phyloP scores from a whole-genome alignment of 92 coral and sea anemone species.

The Epizoanthus ramosus region DNA sequence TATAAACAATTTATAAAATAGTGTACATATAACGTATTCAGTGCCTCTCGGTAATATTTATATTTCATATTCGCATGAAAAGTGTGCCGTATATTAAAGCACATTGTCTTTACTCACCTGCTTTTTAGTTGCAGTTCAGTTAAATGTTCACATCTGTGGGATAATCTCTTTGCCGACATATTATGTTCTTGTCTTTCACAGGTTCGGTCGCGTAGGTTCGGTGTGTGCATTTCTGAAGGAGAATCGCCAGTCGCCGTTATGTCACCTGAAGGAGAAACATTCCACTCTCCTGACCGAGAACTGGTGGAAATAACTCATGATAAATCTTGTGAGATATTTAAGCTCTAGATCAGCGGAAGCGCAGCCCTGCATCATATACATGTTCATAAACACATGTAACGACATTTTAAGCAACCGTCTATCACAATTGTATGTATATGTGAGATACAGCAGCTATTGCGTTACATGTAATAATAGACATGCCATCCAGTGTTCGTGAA shows the following conservation, averaged over 20 bases:
- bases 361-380: slow-evolving; percentile 9
- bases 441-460: slow-evolving; percentile 8
- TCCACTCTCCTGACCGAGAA: slow-evolving; percentile 7
- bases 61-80: no score
- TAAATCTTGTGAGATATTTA: background rate
- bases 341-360: slow-evolving; percentile 10
- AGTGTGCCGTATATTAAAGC: no score
- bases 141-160: no score
- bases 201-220: background rate
- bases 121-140: no score
- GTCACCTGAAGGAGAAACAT: slow-evolving; percentile 9
- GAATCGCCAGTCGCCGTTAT: background rate
- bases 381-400: slow-evolving; percentile 7
- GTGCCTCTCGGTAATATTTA: no score
- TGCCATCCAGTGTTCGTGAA: background rate
- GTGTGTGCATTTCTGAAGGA: slow-evolving; percentile 1
- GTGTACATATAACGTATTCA: no score
- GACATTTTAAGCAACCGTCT: slow-evolving; percentile 3
- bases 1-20: no score
- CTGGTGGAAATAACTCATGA: background rate
- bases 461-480: slow-evolving; percentile 1
- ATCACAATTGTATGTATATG: background rate
- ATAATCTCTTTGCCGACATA: slow-evolving; percentile 15
- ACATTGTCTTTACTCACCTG: no score
- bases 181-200: background rate